Percentiles rank a stretch among this genome's conserved stretches.
These are phyloP conservation scores for Thecocarcelia acutangulata DNA, from an alignment of 2,888 invertebrate species.

Conservation along the genomic window DNA sequence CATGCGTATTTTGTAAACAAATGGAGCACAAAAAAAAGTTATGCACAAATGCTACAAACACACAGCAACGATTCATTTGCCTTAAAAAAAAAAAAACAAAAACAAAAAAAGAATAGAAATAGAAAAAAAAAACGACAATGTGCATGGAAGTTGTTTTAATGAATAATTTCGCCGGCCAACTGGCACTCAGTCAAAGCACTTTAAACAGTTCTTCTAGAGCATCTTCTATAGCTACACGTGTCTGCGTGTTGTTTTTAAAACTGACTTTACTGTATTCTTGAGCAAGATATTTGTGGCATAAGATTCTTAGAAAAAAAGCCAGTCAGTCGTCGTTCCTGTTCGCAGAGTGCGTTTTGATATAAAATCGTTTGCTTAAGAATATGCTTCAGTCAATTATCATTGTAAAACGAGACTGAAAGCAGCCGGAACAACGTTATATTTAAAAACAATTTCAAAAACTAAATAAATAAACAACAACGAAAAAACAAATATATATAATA, in stretches of 20 bases:
- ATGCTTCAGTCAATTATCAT: conserved; percentile 61
- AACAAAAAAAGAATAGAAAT: too few species aligned
- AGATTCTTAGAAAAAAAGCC: conserved; percentile 34
- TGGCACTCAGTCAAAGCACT: conserved; percentile 26
- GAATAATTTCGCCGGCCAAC: conserved; percentile 29
- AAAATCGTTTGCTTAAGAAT: conserved; percentile 58
- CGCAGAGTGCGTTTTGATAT: conserved; percentile 49
- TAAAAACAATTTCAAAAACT: conserved; percentile 6
- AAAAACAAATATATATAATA: neutral
- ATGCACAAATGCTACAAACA: neutral
- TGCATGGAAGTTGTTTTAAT: conserved; percentile 36
- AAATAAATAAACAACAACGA: conserved; percentile 1
- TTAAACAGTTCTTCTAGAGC: conserved; percentile 34
- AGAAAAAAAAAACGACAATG: conserved; percentile 36
- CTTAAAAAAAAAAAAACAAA: conserved; percentile 39
- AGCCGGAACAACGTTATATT: conserved; percentile 18
- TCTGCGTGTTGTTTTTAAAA: conserved; percentile 31
- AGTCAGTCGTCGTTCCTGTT: neutral
- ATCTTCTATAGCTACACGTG: conserved; percentile 18
- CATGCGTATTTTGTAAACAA: conserved; percentile 48
- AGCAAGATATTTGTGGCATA: conserved; percentile 32
- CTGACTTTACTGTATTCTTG: conserved; percentile 18
- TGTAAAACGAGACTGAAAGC: conserved; percentile 60
- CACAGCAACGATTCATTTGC: conserved; percentile 3
- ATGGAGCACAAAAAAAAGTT: conserved; percentile 26